phyloP scores from a whole-genome alignment of 2,888 invertebrate genomes.

The Bombyx huttoni region DNA sequence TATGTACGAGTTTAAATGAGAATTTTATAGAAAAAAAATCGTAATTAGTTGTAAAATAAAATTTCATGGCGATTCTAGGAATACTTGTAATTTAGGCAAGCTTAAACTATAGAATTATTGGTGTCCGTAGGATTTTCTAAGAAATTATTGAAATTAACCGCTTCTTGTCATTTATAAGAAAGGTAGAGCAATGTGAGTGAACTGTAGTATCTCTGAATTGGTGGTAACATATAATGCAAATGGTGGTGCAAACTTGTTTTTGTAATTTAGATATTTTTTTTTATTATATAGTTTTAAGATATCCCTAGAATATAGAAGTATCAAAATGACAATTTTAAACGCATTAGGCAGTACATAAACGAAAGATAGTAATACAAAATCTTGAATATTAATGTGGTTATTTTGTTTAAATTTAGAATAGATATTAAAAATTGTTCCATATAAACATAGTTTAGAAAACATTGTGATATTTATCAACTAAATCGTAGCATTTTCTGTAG shows the following conservation, averaged over 20 bases:
- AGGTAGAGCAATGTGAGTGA: constrained; percentile 34
- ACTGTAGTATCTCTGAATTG: constrained; percentile 34
- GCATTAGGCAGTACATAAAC: constrained; percentile 30
- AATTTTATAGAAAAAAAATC: constrained; percentile 14
- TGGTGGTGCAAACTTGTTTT: constrained; percentile 69
- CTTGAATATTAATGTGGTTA: constrained; percentile 2
- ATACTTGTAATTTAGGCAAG: constrained; percentile 47
- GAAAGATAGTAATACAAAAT: constrained; percentile 3
- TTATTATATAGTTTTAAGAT: constrained; percentile 51
- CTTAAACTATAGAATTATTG: constrained; percentile 21
- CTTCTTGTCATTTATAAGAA: constrained; percentile 22
- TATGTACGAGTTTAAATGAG: constrained; percentile 1
- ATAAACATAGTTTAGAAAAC: constrained; percentile 19
- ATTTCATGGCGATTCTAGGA: constrained; percentile 44
- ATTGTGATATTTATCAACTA: constrained; percentile 33
- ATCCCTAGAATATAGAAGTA: constrained; percentile 31
- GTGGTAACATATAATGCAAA: constrained; percentile 38
- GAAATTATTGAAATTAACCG: constrained; percentile 15
- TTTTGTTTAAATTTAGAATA: constrained; percentile 13
- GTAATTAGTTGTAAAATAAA: constrained; percentile 37
- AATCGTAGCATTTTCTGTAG: constrained; percentile 41
- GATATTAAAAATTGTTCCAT: constrained; percentile 7
- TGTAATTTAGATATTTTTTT: constrained; percentile 38
- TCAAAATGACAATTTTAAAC: constrained; percentile 29
- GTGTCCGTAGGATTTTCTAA: constrained; percentile 7